These are phyloP conservation scores for Napeogenes inachia DNA, from an alignment of 2,888 invertebrate species.

Conservation along the genomic window DNA sequence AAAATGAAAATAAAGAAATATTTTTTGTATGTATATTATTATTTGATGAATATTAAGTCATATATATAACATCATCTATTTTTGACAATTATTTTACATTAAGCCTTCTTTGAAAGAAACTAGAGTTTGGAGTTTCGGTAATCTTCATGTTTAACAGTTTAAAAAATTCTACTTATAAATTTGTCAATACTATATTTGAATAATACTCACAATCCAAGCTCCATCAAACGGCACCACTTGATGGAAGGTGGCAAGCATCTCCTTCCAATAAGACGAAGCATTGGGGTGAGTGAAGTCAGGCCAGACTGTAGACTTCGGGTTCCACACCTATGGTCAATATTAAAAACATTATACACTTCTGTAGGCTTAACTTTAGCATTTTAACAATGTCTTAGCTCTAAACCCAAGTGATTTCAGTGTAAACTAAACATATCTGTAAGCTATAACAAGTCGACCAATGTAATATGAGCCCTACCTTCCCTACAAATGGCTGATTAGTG, in stretches of 20 bases:
- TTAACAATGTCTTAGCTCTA: too few relatives aligned
- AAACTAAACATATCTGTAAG: neutral
- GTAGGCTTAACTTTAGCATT: too few relatives aligned
- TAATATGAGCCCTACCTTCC: conserved; percentile 75
- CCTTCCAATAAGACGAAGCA: conserved; percentile 83
- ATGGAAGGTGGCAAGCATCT: conserved; percentile 82
- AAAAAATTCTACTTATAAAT: neutral
- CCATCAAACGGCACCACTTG: conserved; percentile 84
- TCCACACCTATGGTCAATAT: conserved; percentile 80
- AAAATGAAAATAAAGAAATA: too few relatives aligned
- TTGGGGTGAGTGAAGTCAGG: conserved; percentile 90
- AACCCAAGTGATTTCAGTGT: too few relatives aligned
- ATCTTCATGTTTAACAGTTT: too few relatives aligned
- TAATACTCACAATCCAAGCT: conserved; percentile 85
- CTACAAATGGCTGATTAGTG: conserved; percentile 80
- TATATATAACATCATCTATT: too few relatives aligned
- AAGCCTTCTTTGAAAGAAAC: too few relatives aligned
- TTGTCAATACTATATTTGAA: neutral
- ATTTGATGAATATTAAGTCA: too few relatives aligned
- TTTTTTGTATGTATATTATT: too few relatives aligned
- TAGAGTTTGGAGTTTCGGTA: too few relatives aligned
- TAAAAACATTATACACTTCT: too few relatives aligned
- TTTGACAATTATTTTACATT: too few relatives aligned
- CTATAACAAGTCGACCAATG: neutral
- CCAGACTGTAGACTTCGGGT: conserved; percentile 82